phyloP scores from a whole-genome alignment of 2,888 invertebrate species.

The Acanthosepion esculentum region DNA sequence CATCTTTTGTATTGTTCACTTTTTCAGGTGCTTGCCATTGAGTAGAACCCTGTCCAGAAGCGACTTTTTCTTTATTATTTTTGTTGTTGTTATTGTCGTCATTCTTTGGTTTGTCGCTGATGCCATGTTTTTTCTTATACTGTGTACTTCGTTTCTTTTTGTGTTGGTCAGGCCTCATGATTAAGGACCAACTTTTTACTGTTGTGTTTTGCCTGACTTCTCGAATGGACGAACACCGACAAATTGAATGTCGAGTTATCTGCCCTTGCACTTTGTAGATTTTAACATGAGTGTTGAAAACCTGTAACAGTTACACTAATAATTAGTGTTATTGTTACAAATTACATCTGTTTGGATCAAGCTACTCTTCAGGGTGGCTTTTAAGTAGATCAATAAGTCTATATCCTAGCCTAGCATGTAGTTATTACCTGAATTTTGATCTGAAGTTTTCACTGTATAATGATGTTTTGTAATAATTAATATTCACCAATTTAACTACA shows the following conservation, averaged over 20 bases:
- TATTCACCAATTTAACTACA: too few species aligned
- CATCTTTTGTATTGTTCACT: neutral
- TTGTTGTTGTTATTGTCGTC: conserved; percentile 49
- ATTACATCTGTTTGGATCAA: too few species aligned
- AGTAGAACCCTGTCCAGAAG: neutral
- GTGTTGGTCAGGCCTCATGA: conserved; percentile 70
- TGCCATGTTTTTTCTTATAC: conserved; percentile 64
- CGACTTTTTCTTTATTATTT: conserved; percentile 40
- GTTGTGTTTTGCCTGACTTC: neutral
- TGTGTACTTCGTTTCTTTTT: conserved; percentile 67
- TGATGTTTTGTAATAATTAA: too few species aligned
- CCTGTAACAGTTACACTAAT: too few species aligned
- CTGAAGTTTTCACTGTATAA: too few species aligned
- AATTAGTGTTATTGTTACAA: too few species aligned
- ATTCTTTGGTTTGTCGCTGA: conserved; percentile 44
- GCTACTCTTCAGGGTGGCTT: too few species aligned
- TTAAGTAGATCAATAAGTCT: too few species aligned
- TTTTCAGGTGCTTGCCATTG: neutral
- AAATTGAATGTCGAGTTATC: neutral
- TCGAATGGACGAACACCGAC: neutral
- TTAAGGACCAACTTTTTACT: conserved; percentile 35
- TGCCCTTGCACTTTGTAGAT: neutral
- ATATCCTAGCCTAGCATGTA: too few species aligned
- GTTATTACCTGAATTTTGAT: too few species aligned
- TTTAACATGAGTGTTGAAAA: too few species aligned